Evolutionary conservation across 2,113 vertebrate species (phyloP), one percentile per base, ranked within the genome.

Genomic region (Hiodon alosoides): DNA sequence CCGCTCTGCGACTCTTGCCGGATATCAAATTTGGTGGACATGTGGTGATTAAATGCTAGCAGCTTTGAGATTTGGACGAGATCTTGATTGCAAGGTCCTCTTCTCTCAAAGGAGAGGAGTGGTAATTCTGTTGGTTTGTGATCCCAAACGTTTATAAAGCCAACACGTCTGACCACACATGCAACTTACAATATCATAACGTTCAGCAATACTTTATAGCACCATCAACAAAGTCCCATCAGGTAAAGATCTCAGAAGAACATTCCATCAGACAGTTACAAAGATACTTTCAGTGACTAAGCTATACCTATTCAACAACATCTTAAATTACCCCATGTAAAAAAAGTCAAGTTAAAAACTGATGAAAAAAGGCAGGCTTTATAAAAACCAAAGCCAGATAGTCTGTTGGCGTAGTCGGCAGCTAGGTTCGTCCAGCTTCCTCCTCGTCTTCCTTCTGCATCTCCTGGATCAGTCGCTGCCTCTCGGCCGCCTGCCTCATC

Each of bases 401-500:
- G 2, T 55, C 69, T 52, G 58, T 77, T 47, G 7, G 54, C 7
- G 68, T 58, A 14, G 59, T 54, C 11, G 54, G 83, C 86, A 7
- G 74, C 72, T 75, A 83, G 85, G 0, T 83, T 77, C 78, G 31
- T 31, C 31, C 31, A 3, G 84, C 75, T 71, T 89, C 91, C 0
- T 93, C 91, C 3, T 94, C 85, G 0, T 99, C 97, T 3, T 98
- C 94, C 75, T n/a, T 85, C 84, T 90, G 87, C 90, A 98, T 93
- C 84, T 92, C 89, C 69, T 96, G 87, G 0, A 97, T 97, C 14
- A 99, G 92, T 77, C 87, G 93, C 86, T 98, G 96, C 51, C 97
- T 89, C 83, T 99, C 96, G 0, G 96, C 95, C 0, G 96, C 97
- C 79, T 98, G 97, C 70, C 97, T 93, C 94, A 99, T 92, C 82